Percentiles rank a stretch among this genome's conserved stretches.
Conservation (phyloP, 2,113 vertebrate species). For the Ptilonorhynchus violaceus region DNA sequence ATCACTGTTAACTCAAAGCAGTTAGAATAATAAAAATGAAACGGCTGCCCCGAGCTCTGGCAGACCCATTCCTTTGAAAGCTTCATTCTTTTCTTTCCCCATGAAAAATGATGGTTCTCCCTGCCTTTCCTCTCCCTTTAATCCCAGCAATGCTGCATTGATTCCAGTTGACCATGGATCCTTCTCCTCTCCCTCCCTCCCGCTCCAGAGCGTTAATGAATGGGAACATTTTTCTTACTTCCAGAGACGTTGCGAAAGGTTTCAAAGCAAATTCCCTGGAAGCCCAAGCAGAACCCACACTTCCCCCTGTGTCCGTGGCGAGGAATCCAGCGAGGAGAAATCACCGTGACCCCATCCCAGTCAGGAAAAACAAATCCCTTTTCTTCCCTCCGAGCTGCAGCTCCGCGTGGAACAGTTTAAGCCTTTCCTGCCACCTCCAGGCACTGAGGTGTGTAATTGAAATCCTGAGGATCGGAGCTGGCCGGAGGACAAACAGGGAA, state of each 20-base stretch:
- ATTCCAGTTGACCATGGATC: conserved; percentile 4
- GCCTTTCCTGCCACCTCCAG: conserved; percentile 18
- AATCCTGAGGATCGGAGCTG: not conserved
- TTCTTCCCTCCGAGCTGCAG: not conserved
- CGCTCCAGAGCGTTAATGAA: not conserved
- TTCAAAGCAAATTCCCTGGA: conserved; percentile 41
- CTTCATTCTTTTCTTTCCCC: not conserved
- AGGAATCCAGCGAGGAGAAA: not conserved
- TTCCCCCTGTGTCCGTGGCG: not conserved
- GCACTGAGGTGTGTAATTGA: conserved; percentile 33
- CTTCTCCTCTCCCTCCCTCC: not conserved
- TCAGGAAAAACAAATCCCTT: conserved; percentile 37
- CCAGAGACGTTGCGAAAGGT: not conserved
- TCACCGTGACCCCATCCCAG: conserved; percentile 8
- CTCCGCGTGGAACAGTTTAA: not conserved
- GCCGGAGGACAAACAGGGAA: not conserved
- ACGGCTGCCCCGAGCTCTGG: not conserved
- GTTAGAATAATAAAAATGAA: not conserved
- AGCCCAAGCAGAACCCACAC: not conserved
- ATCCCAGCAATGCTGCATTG: conserved; percentile 13
- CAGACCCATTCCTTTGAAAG: not conserved
- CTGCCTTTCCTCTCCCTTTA: not conserved
- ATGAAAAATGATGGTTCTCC: not conserved
- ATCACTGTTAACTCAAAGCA: not conserved
- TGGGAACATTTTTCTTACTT: conserved; percentile 58